Evolutionary conservation across 2,888 invertebrate genomes (phyloP).

Genomic region (Sphaeridia pumilis): DNA sequence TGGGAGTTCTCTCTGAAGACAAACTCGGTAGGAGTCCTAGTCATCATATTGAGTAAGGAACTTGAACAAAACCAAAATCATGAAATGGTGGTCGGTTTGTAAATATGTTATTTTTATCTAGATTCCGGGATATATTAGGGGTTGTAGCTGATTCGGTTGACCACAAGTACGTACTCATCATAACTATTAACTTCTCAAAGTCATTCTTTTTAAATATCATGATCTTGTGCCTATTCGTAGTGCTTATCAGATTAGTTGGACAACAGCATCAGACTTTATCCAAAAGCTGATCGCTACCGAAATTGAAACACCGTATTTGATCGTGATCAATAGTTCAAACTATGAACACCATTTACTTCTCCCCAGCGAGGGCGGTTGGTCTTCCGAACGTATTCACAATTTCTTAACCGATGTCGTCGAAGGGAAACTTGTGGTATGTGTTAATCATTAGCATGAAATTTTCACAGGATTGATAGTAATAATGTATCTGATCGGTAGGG

Average conservation of each 20-base stretch:
- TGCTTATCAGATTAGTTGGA: conserved; percentile 7
- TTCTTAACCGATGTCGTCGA: conserved; percentile 67
- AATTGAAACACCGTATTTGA: conserved; percentile 56
- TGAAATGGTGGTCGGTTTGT: background rate
- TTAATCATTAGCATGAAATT: background rate
- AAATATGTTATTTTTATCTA: background rate
- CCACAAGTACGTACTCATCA: background rate
- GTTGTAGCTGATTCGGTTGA: conserved; percentile 1
- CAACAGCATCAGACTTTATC: conserved; percentile 9
- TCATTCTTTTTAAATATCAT: background rate
- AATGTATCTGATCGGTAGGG: conserved; percentile 44
- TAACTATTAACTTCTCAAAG: background rate
- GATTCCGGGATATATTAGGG: conserved; percentile 7
- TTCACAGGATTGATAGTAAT: background rate
- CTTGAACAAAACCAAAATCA: too few relatives aligned
- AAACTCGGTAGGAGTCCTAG: conserved; percentile 55
- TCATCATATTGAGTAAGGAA: conserved; percentile 10
- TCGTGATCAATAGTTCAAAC: conserved; percentile 83
- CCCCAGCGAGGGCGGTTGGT: conserved; percentile 61
- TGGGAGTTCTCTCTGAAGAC: conserved; percentile 79
- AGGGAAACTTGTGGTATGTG: conserved; percentile 55
- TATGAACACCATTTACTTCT: conserved; percentile 84
- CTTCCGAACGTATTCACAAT: conserved; percentile 59
- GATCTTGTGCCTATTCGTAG: too few relatives aligned
- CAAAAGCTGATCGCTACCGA: conserved; percentile 7